A percentile compares a stretch with the other conserved stretches of the same genome.
Evolutionary conservation across 2,797 vertebrate genomes (phyloP).

Genomic region (Bradypus variegatus): DNA sequence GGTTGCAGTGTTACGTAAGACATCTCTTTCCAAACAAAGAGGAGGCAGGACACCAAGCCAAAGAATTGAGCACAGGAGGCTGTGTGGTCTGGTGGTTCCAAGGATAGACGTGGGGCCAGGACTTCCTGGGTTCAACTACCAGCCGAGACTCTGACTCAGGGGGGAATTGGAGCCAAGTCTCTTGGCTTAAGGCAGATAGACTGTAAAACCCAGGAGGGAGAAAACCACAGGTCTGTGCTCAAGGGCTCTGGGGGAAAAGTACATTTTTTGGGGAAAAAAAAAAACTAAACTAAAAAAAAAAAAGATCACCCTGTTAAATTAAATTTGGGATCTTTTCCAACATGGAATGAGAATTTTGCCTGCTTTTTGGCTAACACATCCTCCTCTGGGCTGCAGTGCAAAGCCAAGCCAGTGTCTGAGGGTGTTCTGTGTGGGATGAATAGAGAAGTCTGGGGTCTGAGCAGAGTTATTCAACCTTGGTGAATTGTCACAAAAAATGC

Average conservation of each 20-base stretch:
- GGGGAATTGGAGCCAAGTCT: constrained; percentile 46
- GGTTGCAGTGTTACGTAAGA: constrained; percentile 62
- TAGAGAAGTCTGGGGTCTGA: constrained; percentile 31
- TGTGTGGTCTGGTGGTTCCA: constrained; percentile 63
- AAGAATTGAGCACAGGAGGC: constrained; percentile 52
- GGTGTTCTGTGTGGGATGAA: constrained; percentile 37
- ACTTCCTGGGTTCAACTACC: constrained; percentile 59
- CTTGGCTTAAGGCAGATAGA: constrained; percentile 53
- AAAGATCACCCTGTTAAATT: constrained; percentile 38
- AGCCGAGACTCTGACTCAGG: constrained; percentile 60
- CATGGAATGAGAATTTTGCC: constrained; percentile 23
- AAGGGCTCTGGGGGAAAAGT: constrained; percentile 43
- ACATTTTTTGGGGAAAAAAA: constrained; percentile 52
- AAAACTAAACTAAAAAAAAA: neutral
- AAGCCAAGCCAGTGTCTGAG: constrained; percentile 34
- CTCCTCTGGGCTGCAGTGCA: constrained; percentile 3
- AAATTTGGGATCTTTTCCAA: constrained; percentile 40
- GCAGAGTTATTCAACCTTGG: constrained; percentile 33
- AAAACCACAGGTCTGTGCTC: constrained; percentile 59
- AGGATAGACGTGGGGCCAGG: constrained; percentile 41
- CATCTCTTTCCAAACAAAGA: constrained; percentile 62
- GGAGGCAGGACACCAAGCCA: constrained; percentile 56
- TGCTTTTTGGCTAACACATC: constrained; percentile 23
- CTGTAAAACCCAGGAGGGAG: constrained; percentile 54
- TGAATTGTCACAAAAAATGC: constrained; percentile 34